These are phyloP conservation scores for Psittacula derbiana DNA, from an alignment of 2,797 vertebrate species.

Conservation along the genomic window DNA sequence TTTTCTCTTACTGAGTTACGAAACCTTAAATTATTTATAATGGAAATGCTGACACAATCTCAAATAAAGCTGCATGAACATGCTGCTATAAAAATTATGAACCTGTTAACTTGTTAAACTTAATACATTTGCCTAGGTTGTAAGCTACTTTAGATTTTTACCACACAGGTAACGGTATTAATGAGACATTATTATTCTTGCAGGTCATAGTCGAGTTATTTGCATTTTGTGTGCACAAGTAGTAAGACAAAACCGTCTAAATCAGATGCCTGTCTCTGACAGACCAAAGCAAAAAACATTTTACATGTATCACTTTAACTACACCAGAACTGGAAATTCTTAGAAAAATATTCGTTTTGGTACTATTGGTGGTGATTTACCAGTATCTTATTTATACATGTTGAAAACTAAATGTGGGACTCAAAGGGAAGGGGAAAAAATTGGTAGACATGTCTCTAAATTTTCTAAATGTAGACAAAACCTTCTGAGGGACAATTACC, in stretches of 20 bases:
- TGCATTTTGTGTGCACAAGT: neutral
- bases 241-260: neutral
- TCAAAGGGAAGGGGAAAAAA: neutral
- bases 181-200: neutral
- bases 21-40: neutral
- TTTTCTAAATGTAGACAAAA: neutral
- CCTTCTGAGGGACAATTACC: neutral
- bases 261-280: neutral
- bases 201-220: neutral
- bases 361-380: neutral
- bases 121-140: neutral
- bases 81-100: neutral
- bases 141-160: neutral
- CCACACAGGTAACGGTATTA: neutral
- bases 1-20: neutral
- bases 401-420: neutral
- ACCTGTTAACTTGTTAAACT: neutral
- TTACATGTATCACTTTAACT: neutral
- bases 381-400: neutral
- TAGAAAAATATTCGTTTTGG: neutral
- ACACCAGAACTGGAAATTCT: neutral
- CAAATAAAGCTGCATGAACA: neutral
- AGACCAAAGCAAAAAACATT: neutral
- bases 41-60: neutral
- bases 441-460: neutral